Evolutionary conservation across 2,797 vertebrate genomes (phyloP), one percentile per base, ranked within the genome.

Genomic region (Leptoclinus maculatus): DNA sequence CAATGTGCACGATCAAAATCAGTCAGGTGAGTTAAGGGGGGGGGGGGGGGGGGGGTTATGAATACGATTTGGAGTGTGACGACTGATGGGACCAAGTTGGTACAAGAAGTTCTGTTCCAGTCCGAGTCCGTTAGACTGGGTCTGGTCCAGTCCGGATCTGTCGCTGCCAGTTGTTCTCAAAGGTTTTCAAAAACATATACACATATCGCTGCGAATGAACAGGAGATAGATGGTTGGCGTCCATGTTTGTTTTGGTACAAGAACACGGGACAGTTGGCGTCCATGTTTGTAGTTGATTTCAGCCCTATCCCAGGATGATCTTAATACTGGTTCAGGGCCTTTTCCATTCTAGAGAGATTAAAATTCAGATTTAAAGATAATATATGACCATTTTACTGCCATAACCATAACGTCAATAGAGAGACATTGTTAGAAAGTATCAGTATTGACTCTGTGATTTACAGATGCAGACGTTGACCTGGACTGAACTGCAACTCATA

Each of bases 21-120:
- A 95, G 36, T 96, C 97, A 95, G 96, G 98, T 99, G 95, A 85
- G 87, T 71, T 17, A 4, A 21, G 7, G 47, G 19, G 21, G 47
- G 43, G 17, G 29, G 57, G 51, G 54, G 49, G 11, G 38, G 27
- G 27, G 27, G 2, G 19, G 21, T 53, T 53, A 32, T 19, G 16
- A 2, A 19, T 19, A 27, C 19, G 27, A 57, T 57, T 8, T 17
- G 14, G 25, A 13, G 13, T 2, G 23, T 54, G 25, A 29, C 7
- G 14, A 29, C 53, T 56, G 53, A 56, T 56, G 14, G 53, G 53
- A 56, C 34, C 34, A 36, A 54, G 54, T 29, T 29, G 25, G 29
- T 1, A 32, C 29, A 32, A 32, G 29, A 32, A 32, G 29, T 32
- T 32, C 29, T 32, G 29, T 32, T 32, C 4, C 29, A 32, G 29